These are phyloP conservation scores for Nemotelus pantherinus DNA, from an alignment of 2,888 invertebrate species.

Conservation along the genomic window DNA sequence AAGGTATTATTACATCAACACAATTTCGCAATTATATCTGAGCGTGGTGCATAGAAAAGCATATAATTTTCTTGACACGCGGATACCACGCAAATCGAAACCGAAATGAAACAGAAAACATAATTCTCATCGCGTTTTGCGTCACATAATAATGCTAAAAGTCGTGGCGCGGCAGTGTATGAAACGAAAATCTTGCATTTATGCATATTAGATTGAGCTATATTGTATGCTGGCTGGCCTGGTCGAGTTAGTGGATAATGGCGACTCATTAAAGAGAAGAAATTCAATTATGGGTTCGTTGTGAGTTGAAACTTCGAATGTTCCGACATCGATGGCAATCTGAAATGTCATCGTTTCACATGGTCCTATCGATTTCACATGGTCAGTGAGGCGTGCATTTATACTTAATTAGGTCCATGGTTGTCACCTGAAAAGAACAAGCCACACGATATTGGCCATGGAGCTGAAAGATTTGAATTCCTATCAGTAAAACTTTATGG, in stretches of 20 bases:
- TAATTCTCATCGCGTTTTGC: slow-evolving; percentile 30
- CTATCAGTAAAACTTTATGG: too few species aligned
- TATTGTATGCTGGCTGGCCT: background rate
- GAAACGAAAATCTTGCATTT: slow-evolving; percentile 15
- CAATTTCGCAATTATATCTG: slow-evolving; percentile 31
- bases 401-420: slow-evolving; percentile 23
- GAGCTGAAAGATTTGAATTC: background rate
- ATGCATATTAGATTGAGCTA: slow-evolving; percentile 21
- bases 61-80: slow-evolving; percentile 35
- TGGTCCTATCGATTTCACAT: background rate
- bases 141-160: slow-evolving; percentile 3
- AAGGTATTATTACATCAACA: slow-evolving; percentile 17
- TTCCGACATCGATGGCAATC: background rate
- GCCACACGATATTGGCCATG: background rate
- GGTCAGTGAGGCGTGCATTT: background rate
- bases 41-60: slow-evolving; percentile 17
- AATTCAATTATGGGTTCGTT: background rate
- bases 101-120: slow-evolving; percentile 32
- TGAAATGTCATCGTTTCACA: slow-evolving; percentile 15
- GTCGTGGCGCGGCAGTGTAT: background rate
- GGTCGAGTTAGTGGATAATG: background rate
- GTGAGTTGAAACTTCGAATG: background rate
- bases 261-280: background rate
- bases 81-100: slow-evolving; percentile 34
- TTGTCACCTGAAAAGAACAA: background rate